Conservation (phyloP, 2,888 invertebrate species). For the Patella ulyssiponensis region DNA sequence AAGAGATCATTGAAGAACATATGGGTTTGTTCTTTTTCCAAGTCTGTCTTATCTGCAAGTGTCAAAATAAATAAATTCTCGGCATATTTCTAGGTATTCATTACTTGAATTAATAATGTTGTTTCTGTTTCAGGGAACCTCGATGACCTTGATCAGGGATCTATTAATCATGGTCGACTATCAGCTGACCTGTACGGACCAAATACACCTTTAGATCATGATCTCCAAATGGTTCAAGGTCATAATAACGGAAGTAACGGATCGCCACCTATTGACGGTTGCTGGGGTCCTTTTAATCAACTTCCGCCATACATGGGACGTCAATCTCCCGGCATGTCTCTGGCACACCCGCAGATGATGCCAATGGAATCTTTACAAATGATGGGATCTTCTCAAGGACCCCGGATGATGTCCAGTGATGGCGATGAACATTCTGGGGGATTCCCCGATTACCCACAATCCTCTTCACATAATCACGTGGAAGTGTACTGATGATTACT, state of each 20-base stretch:
- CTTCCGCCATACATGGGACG: constrained; percentile 56
- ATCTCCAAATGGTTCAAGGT: constrained; percentile 63
- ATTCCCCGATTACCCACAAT: constrained; percentile 62
- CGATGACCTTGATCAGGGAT: constrained; percentile 58
- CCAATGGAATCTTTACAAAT: constrained; percentile 58
- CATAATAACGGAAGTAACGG: constrained; percentile 41
- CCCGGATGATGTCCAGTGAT: constrained; percentile 58
- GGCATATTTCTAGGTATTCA: too few relatives aligned
- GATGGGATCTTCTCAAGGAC: constrained; percentile 46
- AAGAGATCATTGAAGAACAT: too few relatives aligned
- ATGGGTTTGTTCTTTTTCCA: too few relatives aligned
- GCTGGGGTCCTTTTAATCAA: constrained; percentile 45
- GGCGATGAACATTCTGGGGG: constrained; percentile 55
- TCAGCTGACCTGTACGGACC: constrained; percentile 59
- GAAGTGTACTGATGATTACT: constrained; percentile 59
- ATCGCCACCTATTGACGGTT: constrained; percentile 30
- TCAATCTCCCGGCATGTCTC: constrained; percentile 58
- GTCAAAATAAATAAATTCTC: too few relatives aligned
- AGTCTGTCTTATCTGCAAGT: too few relatives aligned
- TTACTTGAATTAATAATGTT: too few relatives aligned
- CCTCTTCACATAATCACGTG: constrained; percentile 64
- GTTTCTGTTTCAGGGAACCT: constrained; percentile 45
- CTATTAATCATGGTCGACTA: constrained; percentile 51
- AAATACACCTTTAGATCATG: constrained; percentile 63
- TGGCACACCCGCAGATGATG: constrained; percentile 57